These are phyloP conservation scores for Paralichthys olivaceus DNA, from an alignment of 2,113 vertebrate species.

Conservation along the genomic window DNA sequence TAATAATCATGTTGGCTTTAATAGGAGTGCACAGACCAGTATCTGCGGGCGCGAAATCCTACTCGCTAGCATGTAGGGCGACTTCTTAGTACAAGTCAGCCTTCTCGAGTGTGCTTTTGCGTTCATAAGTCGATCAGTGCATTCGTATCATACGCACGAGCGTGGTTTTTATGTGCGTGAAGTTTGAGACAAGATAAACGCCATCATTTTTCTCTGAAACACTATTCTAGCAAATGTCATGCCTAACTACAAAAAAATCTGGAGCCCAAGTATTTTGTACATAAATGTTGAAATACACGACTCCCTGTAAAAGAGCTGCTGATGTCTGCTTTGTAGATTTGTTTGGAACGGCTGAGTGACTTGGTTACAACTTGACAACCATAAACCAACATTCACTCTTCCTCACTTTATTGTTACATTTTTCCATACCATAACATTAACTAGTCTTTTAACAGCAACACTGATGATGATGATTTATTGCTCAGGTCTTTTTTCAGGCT, in stretches of 20 bases:
- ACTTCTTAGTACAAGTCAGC: too few species aligned
- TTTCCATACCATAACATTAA: background rate
- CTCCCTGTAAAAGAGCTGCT: too few species aligned
- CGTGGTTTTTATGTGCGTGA: background rate
- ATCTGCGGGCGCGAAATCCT: too few species aligned
- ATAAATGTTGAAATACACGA: too few species aligned
- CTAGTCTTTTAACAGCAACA: background rate
- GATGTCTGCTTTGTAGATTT: too few species aligned
- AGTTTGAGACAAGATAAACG: background rate
- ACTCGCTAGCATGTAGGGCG: too few species aligned
- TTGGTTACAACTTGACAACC: conserved; percentile 14
- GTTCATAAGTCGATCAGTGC: background rate
- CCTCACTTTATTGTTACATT: conserved; percentile 1
- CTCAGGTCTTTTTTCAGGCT: background rate
- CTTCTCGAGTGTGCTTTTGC: too few species aligned
- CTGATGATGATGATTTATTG: conserved; percentile 7
- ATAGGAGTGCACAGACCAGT: too few species aligned
- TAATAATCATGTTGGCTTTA: background rate
- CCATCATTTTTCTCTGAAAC: conserved; percentile 28
- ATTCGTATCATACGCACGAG: background rate
- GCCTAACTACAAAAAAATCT: conserved; percentile 58
- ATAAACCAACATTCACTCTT: conserved; percentile 8
- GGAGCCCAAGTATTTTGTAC: background rate
- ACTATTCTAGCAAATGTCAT: conserved; percentile 49
- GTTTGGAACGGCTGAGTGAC: background rate